Conservation (phyloP, 1,140 invertebrate species). For the Globodera ellingtonae region DNA sequence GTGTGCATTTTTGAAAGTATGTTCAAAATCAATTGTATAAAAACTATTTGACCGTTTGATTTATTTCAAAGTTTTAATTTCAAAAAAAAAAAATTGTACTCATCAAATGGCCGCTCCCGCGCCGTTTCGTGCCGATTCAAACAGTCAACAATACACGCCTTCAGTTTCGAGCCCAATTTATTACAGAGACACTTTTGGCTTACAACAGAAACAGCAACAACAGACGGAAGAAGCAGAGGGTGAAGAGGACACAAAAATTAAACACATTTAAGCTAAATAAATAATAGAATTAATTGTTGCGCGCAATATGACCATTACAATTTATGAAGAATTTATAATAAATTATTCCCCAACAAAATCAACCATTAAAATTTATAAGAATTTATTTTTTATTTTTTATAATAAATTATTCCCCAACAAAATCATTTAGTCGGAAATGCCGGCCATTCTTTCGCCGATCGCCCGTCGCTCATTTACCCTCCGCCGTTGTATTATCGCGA, state of each 20-base stretch:
- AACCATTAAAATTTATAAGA: neutral
- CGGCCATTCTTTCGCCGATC: neutral
- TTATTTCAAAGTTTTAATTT: too few relatives aligned
- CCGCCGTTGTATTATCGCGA: constrained; percentile 61
- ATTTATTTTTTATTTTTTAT: neutral
- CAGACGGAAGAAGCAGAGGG: neutral
- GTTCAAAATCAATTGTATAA: too few relatives aligned
- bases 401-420: neutral
- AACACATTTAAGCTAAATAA: constrained; percentile 21
- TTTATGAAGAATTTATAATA: neutral
- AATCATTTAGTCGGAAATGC: neutral
- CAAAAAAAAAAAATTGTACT: too few relatives aligned
- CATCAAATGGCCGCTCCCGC: constrained; percentile 15
- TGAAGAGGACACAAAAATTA: constrained; percentile 31
- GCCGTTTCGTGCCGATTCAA: constrained; percentile 24
- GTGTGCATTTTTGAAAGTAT: too few relatives aligned
- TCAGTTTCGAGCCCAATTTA: constrained; percentile 63
- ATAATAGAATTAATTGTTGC: neutral
- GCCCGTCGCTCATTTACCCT: constrained; percentile 27
- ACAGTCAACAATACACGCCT: constrained; percentile 48
- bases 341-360: neutral
- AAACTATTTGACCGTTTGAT: too few relatives aligned
- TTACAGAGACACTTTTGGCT: constrained; percentile 61
- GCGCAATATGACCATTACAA: constrained; percentile 15
- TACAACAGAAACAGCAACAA: constrained; percentile 31